These are phyloP conservation scores for Drosophila rhopaloa DNA, from an alignment of 1,140 invertebrate species.

Conservation along the genomic window DNA sequence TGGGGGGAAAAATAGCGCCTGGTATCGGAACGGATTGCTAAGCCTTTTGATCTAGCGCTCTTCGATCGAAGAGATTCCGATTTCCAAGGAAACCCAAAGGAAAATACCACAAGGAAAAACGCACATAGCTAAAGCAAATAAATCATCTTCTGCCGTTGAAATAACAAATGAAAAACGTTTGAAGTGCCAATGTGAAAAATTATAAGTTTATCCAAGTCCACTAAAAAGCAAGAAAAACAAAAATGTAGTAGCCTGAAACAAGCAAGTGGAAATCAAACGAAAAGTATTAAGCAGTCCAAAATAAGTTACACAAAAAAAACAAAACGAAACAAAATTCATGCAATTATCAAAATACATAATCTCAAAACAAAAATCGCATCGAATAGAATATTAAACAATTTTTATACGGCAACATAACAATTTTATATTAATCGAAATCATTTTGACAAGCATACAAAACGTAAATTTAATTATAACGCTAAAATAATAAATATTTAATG, in stretches of 20 bases:
- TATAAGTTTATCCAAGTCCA: conserved; percentile 27
- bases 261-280: conserved; percentile 67
- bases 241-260: conserved; percentile 50
- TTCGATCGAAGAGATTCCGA: conserved; percentile 18
- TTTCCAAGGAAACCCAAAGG: conserved; percentile 56
- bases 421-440: conserved; percentile 46
- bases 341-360: conserved; percentile 53
- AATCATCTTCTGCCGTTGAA: conserved; percentile 56
- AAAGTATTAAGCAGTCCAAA: conserved; percentile 80
- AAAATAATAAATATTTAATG: conserved; percentile 49
- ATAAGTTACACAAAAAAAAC: conserved; percentile 25
- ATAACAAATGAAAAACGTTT: conserved; percentile 49
- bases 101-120: conserved; percentile 19
- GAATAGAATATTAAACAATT: conserved; percentile 49
- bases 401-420: conserved; percentile 54
- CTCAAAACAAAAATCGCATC: conserved; percentile 29
- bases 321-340: conserved; percentile 30
- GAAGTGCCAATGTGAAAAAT: conserved; percentile 67
- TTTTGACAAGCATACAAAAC: conserved; percentile 33
- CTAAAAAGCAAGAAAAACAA: conserved; percentile 9
- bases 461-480: conserved; percentile 28
- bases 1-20: conserved; percentile 29
- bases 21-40: conserved; percentile 12
- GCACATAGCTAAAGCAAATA: conserved; percentile 50
- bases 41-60: conserved; percentile 73